Evolutionary conservation across 1,140 invertebrate species (phyloP), one percentile per base, ranked within the genome.

Genomic region (Lepidurus packardi): DNA sequence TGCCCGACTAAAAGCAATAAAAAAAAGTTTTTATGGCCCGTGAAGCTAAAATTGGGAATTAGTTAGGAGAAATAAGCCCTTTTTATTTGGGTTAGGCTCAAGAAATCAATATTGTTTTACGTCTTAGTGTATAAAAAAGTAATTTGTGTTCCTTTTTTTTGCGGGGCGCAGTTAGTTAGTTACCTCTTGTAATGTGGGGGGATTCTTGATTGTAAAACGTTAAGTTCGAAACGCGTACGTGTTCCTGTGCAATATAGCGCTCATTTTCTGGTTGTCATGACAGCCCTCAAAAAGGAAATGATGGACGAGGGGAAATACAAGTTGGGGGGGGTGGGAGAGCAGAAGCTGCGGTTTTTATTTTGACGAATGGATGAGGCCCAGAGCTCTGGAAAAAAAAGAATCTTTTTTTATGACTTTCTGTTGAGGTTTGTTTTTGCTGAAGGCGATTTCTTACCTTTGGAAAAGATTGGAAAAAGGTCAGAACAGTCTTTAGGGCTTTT

Each of bases 211-310:
- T 65, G 16, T 65, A n/a, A 65, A 65, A 16, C 16, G 53, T 21
- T 65, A 65, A 65, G 9, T 65, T 21, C 5, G 53, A 65, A 47
- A 65, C 16, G 53, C 53, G 16, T 9, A 7, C 53, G 21, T 13
- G 53, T 65, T 65, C 53, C 53, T 65, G 53, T 65, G 13, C 13
- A 7, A 7, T 65, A 65, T n/a, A 13, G 7, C 53, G 53, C 53
- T 65, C 53, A 65, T 65, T 65, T 65, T 13, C 53, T 65, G 53
- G 53, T 65, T 65, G 53, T 65, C 53, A 65, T 65, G 53, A 16
- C 53, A 65, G 53, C 53, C 8, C 13, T 65, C 2, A 34, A 21
- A 21, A 65, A 65, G 53, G 53, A 65, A 65, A 65, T 65, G 53
- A n/a, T 21, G 53, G 53, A 65, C 25, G 13, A 7, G 21, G n/a